These are phyloP conservation scores for Bombus superbus DNA, from an alignment of 1,140 invertebrate genomes.

Conservation along the genomic window DNA sequence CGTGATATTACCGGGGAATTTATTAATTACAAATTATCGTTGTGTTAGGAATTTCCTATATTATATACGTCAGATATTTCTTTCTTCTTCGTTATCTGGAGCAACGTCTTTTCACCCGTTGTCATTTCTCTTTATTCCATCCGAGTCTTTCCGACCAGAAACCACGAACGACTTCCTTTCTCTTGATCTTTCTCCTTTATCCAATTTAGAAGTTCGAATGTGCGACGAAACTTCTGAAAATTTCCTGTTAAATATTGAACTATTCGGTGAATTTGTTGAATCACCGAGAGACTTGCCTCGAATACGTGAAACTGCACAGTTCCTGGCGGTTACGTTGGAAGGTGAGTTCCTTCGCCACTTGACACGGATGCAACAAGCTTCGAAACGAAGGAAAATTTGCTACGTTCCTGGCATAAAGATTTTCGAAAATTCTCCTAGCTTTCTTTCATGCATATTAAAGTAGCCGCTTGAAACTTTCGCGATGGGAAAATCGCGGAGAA, in stretches of 20 bases:
- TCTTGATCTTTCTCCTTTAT: constrained; percentile 16
- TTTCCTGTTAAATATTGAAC: constrained; percentile 13
- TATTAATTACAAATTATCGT: not conserved
- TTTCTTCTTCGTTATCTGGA: no score
- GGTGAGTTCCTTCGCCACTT: not conserved
- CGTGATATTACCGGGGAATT: not conserved
- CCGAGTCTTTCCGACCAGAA: not conserved
- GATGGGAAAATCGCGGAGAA: constrained; percentile 21
- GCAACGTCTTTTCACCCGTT: not conserved
- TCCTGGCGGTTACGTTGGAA: not conserved
- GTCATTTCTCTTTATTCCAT: not conserved
- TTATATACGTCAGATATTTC: not conserved
- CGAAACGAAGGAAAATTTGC: constrained; percentile 1
- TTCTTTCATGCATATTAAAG: constrained; percentile 42
- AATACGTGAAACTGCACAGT: not conserved
- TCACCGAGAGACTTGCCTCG: not conserved
- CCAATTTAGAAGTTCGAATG: constrained; percentile 24
- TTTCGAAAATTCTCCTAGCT: constrained; percentile 9
- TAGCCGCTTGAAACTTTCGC: not conserved
- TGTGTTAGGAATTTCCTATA: not conserved
- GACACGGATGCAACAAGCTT: constrained; percentile 22
- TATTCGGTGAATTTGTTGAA: constrained; percentile 10
- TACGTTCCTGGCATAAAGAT: constrained; percentile 14
- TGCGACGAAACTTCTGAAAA: constrained; percentile 13
- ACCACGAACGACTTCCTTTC: not conserved